Evolutionary conservation across 2,113 vertebrate species (phyloP), one percentile per base, ranked within the genome.

Genomic region (Engystomops pustulosus): DNA sequence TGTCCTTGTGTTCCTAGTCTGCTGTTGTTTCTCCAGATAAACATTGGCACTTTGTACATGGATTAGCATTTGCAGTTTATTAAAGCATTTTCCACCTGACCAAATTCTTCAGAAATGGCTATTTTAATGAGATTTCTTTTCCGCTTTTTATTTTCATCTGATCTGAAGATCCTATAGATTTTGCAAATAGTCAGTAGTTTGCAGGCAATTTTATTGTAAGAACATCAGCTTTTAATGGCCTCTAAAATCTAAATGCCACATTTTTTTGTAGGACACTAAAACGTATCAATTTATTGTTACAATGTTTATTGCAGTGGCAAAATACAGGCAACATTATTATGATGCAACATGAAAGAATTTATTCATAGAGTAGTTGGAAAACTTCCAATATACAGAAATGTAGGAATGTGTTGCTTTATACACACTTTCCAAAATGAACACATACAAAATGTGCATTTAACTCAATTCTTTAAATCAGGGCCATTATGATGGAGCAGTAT

Each of bases 21-120:
- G 62, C 30, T 25, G 47, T 23, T 77, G 34, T 55, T 53, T n/a
- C 41, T 58, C 27, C 74, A 55, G 74, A 77, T 41, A 77, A 77
- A 77, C 32, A 77, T 15, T 77, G 51, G 51, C 74, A 77, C 58
- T 77, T 77, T 77, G n/a, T 51, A 58, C 51, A 58, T 77, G 74
- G 74, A 77, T 77, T 77, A 77, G 49, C 74, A 77, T 58, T 77
- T 77, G 30, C 74, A 38, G 30, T 38, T 77, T 77, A 32, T 58
- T 58, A 38, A 58, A 58, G 17, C 51, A 32, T 53, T 58, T 77
- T 77, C 51, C 74, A 77, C 74, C 51, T 77, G 74, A 77, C 74
- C 51, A 77, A 77, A 55, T 51, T 51, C 11, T 55, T 77, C 58
- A 36, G 10, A 77, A 58, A 77, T 41, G 74, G 51, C 36, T 51